Percentiles rank a stretch among this genome's conserved stretches.
Evolutionary conservation across 2,797 vertebrate species (phyloP).

Genomic region (Allobates femoralis): DNA sequence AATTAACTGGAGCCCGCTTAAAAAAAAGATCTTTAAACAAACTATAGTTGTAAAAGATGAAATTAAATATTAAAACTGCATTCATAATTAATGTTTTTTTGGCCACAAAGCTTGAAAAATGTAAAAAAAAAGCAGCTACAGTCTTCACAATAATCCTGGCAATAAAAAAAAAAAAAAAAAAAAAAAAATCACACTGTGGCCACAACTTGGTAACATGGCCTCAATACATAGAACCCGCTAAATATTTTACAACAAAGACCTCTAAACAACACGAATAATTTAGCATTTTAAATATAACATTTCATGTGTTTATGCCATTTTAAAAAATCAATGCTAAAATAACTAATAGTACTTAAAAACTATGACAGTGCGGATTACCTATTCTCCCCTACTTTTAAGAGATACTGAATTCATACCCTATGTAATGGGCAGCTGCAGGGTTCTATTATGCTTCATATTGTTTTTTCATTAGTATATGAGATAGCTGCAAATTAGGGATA

Average conservation of each 20-base stretch:
- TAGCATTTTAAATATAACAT: not conserved
- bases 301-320: not conserved
- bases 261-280: not conserved
- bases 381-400: not conserved
- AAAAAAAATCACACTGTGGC: too few relatives aligned
- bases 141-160: too few relatives aligned
- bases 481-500: not conserved
- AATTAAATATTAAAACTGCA: not conserved
- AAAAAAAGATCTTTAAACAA: not conserved
- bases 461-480: not conserved
- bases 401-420: not conserved
- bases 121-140: too few relatives aligned
- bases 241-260: not conserved
- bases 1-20: not conserved
- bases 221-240: too few relatives aligned
- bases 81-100: too few relatives aligned
- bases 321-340: not conserved
- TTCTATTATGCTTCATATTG: not conserved
- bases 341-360: not conserved
- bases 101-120: too few relatives aligned
- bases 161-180: too few relatives aligned
- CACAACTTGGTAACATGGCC: too few relatives aligned
- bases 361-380: not conserved
- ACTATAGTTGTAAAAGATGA: not conserved
- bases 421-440: not conserved